phyloP scores from a whole-genome alignment of 2,113 vertebrate genomes.

The Bos taurus region DNA sequence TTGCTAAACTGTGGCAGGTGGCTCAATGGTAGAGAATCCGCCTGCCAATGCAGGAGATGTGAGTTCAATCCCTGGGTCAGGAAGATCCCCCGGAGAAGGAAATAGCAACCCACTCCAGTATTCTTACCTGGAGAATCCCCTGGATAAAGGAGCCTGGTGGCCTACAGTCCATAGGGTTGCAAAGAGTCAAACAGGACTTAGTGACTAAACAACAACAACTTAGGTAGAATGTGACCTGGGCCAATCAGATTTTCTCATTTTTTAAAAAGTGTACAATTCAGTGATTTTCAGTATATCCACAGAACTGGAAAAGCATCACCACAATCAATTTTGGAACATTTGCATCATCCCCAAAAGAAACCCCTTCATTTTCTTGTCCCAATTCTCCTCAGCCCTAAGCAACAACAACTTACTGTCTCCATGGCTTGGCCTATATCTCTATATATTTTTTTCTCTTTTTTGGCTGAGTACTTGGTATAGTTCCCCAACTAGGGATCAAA shows the following conservation, averaged over 20 bases:
- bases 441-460: background rate
- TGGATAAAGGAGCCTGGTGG: background rate
- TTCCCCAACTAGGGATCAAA: background rate
- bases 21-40: background rate
- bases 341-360: background rate
- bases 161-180: background rate
- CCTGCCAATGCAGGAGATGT: background rate
- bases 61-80: background rate
- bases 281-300: background rate
- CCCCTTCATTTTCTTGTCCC: background rate
- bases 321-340: background rate
- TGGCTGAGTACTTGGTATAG: background rate
- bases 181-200: background rate
- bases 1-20: background rate
- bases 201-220: background rate
- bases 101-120: background rate
- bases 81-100: background rate
- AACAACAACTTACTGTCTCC: background rate
- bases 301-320: too few relatives aligned
- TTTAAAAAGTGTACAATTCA: background rate
- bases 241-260: too few relatives aligned
- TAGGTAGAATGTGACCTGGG: background rate
- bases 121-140: background rate
- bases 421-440: background rate
- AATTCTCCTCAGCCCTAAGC: background rate